Evolutionary conservation across 2,797 vertebrate species (phyloP), one percentile per base, ranked within the genome.

Genomic region (Thamnophis elegans): DNA sequence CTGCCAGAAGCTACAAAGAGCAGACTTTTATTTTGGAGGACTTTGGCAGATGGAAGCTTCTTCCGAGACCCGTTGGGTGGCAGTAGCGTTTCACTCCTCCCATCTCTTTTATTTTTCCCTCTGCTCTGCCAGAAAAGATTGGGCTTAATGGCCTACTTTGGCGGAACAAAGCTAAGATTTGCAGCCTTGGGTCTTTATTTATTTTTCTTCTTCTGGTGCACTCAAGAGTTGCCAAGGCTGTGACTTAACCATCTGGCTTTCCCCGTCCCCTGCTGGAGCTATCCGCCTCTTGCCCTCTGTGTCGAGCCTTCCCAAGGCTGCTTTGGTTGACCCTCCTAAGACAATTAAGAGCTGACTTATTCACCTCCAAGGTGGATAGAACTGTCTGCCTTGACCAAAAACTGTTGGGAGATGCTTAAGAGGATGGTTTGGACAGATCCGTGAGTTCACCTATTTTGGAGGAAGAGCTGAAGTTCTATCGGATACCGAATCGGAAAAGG

Each of bases 1-100:
- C 47, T 47, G 89, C 47, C 9, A 10, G 16, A 8, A 54, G 20
- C 51, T 53, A 82, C 32, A 25, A 90, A 6, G 3, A 2, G 10
- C 88, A 91, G 96, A 95, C 96, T 97, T 91, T 97, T 96, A 96
- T 96, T 96, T 95, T 96, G 96, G 96, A 88, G 87, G 91, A 36
- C 78, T 87, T 25, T 62, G 20, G 20, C 54, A 8, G 89, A 26
- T 3, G 60, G 1, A 32, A 22, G n/a, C 0, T 91, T 87, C 32
- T 13, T 10, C 78, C 0, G 1, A 16, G 47, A 26, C 12, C 92
- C 94, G n/a, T 32, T 82, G 56, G 94, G 91, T 90, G 94, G 94
- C 92, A 89, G 91, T 62, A 91, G 87, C 47, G 26, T 12, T 51
- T 18, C 16, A 32, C 42, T 54, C 60, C 60, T 87, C 26, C 22